Evolutionary conservation across 1,140 invertebrate species (phyloP), one percentile per base, ranked within the genome.

Genomic region (Telenomus remus): DNA sequence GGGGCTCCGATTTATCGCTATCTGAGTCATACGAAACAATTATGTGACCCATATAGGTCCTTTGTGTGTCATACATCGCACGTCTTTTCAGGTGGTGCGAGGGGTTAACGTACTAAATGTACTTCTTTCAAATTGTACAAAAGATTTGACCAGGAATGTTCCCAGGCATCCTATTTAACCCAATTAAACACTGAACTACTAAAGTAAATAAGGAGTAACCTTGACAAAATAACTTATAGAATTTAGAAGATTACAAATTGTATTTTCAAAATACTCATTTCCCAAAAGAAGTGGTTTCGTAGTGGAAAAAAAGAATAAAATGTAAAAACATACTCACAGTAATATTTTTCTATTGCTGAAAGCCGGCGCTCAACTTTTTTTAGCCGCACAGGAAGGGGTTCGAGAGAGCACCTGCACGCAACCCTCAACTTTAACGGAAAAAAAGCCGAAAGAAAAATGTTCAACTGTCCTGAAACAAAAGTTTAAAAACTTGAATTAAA

Each of bases 341-440:
- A 43, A 15, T 35, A 10, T 0, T 48, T 27, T 11, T 65, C 9
- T 39, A 49, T 13, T 50, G 1, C 39, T 13, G 6, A 65, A 43
- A 51, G 53, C 37, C 27, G 19, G 56, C 46, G 9, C 46, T 27
- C 27, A 35, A 44, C 6, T 27, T 27, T 35, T 56, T 66, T 66
- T 54, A 66, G 63, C 46, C 46, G 56, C 53, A 46, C 48, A 49
- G 53, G 46, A 44, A 65, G 49, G 51, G 61, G 51, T 65, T 37
- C 61, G 19, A 27, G 12, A 42, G 44, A 54, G 10, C 53, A 65
- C 37, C 61, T 56, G 61, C 61, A 49, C 44, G 61, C 43, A 65
- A 65, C 35, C 46, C 44, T 56, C 43, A 39, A 49, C 33, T 27
- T 44, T 37, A 48, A 43, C 46, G 37, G 6, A 56, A 33, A 65